phyloP scores from a whole-genome alignment of 2,888 invertebrate genomes.

The Monochamus alternatus region DNA sequence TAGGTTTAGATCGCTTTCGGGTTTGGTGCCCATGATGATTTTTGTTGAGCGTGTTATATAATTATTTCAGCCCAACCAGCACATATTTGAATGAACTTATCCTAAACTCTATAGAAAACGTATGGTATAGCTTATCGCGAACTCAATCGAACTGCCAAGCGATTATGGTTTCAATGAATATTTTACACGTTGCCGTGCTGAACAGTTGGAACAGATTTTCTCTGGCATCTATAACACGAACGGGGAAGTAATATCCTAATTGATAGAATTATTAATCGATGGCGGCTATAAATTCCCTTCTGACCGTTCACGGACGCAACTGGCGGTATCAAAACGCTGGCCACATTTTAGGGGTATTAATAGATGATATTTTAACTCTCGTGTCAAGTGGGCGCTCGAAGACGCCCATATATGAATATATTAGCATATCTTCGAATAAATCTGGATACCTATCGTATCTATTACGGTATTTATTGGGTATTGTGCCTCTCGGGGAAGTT shows the following conservation, averaged over 20 bases:
- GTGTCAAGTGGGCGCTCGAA: background rate
- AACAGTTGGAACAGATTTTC: too few relatives aligned
- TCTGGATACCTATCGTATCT: background rate
- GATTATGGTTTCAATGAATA: too few relatives aligned
- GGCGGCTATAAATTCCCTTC: background rate
- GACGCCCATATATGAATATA: conserved; percentile 5
- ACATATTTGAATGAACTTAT: too few relatives aligned
- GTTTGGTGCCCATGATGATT: too few relatives aligned
- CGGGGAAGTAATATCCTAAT: background rate
- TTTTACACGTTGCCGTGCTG: too few relatives aligned
- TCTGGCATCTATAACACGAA: too few relatives aligned
- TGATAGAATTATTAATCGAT: background rate
- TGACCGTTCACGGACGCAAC: background rate
- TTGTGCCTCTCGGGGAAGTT: conserved; percentile 1
- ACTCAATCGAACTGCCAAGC: too few relatives aligned
- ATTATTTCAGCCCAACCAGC: too few relatives aligned
- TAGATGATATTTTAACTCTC: conserved; percentile 6
- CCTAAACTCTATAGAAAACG: too few relatives aligned
- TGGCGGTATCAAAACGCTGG: background rate
- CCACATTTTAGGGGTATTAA: background rate
- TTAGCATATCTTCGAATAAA: conserved; percentile 8
- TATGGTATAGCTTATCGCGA: too few relatives aligned
- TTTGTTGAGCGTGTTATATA: too few relatives aligned
- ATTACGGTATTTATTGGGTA: conserved; percentile 22
- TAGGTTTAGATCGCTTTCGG: too few relatives aligned